Evolutionary conservation across 2,797 vertebrate genomes (phyloP).

Genomic region (Rhinophrynus dorsalis): DNA sequence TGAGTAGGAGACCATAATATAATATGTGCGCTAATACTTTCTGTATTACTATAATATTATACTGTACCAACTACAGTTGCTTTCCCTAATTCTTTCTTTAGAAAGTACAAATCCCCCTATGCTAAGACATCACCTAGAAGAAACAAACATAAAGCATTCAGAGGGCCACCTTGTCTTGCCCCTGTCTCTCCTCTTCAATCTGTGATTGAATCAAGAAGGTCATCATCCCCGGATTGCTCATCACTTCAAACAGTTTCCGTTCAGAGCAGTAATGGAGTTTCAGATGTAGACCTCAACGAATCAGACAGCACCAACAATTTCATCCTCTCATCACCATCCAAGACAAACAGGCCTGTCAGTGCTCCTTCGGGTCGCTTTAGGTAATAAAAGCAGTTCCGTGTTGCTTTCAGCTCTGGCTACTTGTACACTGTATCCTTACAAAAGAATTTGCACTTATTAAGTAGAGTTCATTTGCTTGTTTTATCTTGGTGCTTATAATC

Average conservation of each 20-base stretch:
- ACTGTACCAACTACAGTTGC: no score
- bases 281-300: slow-evolving; percentile 59
- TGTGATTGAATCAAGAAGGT: slow-evolving; percentile 54
- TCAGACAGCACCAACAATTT: slow-evolving; percentile 62
- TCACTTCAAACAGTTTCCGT: slow-evolving; percentile 65
- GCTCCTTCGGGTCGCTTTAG: slow-evolving; percentile 62
- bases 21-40: no score
- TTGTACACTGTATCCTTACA: slow-evolving; percentile 51
- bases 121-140: slow-evolving; percentile 54
- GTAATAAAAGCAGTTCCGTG: slow-evolving; percentile 66
- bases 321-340: slow-evolving; percentile 54
- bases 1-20: no score
- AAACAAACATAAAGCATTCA: slow-evolving; percentile 42
- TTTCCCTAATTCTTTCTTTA: slow-evolving; percentile 53
- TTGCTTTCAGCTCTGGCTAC: slow-evolving; percentile 53
- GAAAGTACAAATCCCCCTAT: slow-evolving; percentile 43
- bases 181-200: slow-evolving; percentile 50
- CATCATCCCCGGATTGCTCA: slow-evolving; percentile 57
- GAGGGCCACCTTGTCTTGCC: slow-evolving; percentile 51
- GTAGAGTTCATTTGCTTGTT: slow-evolving; percentile 29
- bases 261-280: slow-evolving; percentile 59
- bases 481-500: neutral
- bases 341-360: slow-evolving; percentile 64
- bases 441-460: slow-evolving; percentile 51
- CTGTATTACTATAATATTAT: no score